phyloP scores from a whole-genome alignment of 1,140 invertebrate genomes.

The Bilobella aurantiaca region DNA sequence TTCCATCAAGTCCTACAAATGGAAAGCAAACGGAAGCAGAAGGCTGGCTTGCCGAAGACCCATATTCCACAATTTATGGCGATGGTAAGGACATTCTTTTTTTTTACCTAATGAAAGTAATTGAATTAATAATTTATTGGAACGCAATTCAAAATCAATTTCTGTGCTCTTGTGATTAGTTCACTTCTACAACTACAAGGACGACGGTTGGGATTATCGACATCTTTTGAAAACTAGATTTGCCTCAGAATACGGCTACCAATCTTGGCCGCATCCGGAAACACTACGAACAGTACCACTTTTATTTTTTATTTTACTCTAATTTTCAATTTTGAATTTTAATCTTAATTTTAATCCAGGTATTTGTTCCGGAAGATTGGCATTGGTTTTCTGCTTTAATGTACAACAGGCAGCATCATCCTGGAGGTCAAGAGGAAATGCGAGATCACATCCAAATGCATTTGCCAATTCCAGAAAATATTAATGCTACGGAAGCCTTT shows the following conservation, averaged over 20 bases:
- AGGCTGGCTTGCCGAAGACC: constrained; percentile 64
- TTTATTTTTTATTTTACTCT: neutral
- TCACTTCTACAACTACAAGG: constrained; percentile 81
- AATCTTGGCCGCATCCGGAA: constrained; percentile 61
- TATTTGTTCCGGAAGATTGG: constrained; percentile 47
- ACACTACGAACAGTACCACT: constrained; percentile 4
- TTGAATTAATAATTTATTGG: too few species aligned
- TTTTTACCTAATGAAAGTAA: too few species aligned
- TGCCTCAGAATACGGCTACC: constrained; percentile 92
- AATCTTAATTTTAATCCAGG: constrained; percentile 1
- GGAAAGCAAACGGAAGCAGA: constrained; percentile 63
- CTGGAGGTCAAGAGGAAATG: constrained; percentile 55
- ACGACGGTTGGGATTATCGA: constrained; percentile 65
- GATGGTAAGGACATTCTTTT: constrained; percentile 54
- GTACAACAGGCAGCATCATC: constrained; percentile 70
- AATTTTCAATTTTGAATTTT: neutral
- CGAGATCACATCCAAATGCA: constrained; percentile 44
- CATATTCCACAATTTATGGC: constrained; percentile 68
- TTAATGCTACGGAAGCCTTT: constrained; percentile 18
- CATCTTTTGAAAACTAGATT: constrained; percentile 73
- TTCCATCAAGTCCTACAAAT: constrained; percentile 87
- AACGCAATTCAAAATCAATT: neutral
- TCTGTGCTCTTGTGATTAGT: constrained; percentile 2
- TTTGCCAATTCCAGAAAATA: constrained; percentile 25
- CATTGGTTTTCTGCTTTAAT: constrained; percentile 51